phyloP scores from a whole-genome alignment of 64 coral and sea anemone species.

The Acropora tenuis region DNA sequence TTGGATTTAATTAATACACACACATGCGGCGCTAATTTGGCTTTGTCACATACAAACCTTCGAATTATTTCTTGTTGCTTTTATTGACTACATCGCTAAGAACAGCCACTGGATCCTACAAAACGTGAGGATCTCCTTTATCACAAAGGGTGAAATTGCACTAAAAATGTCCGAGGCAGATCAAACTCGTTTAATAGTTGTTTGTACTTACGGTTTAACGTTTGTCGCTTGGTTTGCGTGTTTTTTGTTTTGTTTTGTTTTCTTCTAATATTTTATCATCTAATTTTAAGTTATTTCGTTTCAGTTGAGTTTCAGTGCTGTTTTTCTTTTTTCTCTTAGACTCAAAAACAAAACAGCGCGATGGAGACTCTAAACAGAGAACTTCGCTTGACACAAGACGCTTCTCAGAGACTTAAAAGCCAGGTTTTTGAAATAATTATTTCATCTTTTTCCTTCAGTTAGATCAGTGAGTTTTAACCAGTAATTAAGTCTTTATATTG shows the following conservation, averaged over 20 bases:
- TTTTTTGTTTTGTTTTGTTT: neutral
- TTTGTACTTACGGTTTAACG: neutral
- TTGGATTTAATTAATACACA: slow-evolving; percentile 15
- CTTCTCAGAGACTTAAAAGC: slow-evolving; percentile 82
- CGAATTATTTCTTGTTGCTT: neutral
- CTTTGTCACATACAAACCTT: neutral
- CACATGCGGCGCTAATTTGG: neutral
- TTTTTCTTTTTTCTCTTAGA: slow-evolving; percentile 39
- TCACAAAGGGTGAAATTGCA: neutral
- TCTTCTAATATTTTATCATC: neutral
- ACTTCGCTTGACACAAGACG: slow-evolving; percentile 78
- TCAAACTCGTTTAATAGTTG: neutral
- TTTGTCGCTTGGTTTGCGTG: neutral
- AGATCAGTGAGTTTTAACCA: neutral
- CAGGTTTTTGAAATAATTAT: slow-evolving; percentile 58
- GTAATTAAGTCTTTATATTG: neutral
- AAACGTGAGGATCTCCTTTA: neutral
- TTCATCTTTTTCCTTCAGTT: neutral
- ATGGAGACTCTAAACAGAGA: slow-evolving; percentile 90
- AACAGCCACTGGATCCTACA: neutral
- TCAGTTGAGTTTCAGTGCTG: neutral
- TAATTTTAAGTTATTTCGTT: neutral
- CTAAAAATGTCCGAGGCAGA: neutral
- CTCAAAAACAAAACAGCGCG: slow-evolving; percentile 83
- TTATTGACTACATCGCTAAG: neutral